Base-by-base conservation (phyloP, 2,888 invertebrate species). In the Gymnocheta viridis region DNA sequence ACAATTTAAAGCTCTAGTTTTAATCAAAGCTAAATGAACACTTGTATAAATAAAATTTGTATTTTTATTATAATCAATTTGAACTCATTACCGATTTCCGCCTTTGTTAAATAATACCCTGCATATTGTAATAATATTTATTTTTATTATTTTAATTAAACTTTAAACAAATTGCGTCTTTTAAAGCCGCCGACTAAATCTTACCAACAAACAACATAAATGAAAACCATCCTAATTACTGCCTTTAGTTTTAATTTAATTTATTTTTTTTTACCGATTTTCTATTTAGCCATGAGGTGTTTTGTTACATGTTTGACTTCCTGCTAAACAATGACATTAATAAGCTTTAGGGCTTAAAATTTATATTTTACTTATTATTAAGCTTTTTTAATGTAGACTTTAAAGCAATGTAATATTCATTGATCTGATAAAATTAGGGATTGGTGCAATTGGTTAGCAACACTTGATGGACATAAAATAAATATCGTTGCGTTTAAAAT, bases 291-390 rank as follows among this genome's bases (percentile, higher is more conserved):
- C 84, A 73, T 73, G 56, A 84, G 81, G 77, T 84, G 69, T 78
- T 81, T 73, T 41, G 77, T 84, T 84, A 77, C 77, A 72, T 72
- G 66, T 14, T 67, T 72, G 60, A 73, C 72, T 84, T 84, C 84
- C 84, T 81, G 84, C 84, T 84, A 69, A 81, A 81, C 77, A 81
- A 81, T 84, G 77, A 84, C 84, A 84, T 84, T 74, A 81, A 84
- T 84, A 81, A 84, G 84, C 84, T 84, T 84, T 32, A 69, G 73
- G 81, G 69, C 22, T 69, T 73, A n/a, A 19, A 73, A 32, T 49
- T 17, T 66, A 38, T 29, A n/a, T 49, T 54, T 54, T 62, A 35
- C 10, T 47, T 58, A 22, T 41, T 67, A 19, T 24, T 41, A 32
- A 29, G 24, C n/a, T 62, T 49, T 58, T 51, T 60, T 41, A 51